Percentiles rank a stretch among this genome's conserved stretches.
These are phyloP conservation scores for Hycleus phaleratus DNA, from an alignment of 1,140 invertebrate species.

Conservation along the genomic window DNA sequence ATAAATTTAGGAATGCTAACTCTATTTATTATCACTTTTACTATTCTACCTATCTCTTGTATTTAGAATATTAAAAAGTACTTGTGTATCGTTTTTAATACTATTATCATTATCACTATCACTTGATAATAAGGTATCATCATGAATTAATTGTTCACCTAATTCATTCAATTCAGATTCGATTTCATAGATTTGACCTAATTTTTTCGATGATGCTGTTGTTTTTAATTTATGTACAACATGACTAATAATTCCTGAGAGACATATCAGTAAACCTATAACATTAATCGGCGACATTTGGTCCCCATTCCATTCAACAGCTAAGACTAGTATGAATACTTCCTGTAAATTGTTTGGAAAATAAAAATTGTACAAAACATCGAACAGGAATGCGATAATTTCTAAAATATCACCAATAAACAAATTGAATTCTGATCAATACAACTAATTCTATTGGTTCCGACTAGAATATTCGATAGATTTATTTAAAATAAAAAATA, in stretches of 20 bases:
- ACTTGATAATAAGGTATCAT: constrained; percentile 18
- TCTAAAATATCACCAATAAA: no score
- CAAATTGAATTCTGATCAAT: no score
- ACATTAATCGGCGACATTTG: constrained; percentile 74
- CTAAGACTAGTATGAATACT: constrained; percentile 79
- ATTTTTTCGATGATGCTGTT: constrained; percentile 7
- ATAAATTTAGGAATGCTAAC: no score
- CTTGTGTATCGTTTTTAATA: constrained; percentile 33
- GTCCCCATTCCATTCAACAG: constrained; percentile 79
- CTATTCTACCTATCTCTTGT: constrained; percentile 29
- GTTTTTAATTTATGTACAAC: constrained; percentile 64
- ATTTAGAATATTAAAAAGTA: constrained; percentile 38
- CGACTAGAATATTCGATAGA: no score
- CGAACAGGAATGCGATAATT: no score
- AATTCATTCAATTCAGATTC: constrained; percentile 26
- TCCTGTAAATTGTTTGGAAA: constrained; percentile 60
- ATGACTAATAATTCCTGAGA: constrained; percentile 83
- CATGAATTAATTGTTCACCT: constrained; percentile 27
- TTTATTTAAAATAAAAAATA: no score
- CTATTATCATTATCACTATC: constrained; percentile 28
- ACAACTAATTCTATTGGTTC: no score
- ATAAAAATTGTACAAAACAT: neutral
- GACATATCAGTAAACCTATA: constrained; percentile 77
- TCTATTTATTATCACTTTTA: no score
- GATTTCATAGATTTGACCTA: constrained; percentile 22